A percentile compares a stretch with the other conserved stretches of the same genome.
Conservation (phyloP, 2,797 vertebrate species). For the Pseudocheirus occidentalis region DNA sequence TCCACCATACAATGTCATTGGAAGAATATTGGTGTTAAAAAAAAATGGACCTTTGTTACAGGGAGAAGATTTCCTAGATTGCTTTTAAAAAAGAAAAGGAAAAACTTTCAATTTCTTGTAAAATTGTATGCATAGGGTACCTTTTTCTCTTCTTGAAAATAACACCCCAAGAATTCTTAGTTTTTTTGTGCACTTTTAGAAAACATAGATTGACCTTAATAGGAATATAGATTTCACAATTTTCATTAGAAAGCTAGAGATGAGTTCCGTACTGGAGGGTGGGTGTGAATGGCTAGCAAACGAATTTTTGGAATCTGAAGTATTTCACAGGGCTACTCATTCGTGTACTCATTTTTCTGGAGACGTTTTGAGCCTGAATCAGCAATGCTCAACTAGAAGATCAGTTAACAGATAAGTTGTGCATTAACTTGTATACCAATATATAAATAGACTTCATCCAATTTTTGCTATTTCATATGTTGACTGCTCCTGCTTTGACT, state of each 20-base stretch:
- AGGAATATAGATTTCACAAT: background rate
- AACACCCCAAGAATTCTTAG: background rate
- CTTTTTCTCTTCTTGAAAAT: background rate
- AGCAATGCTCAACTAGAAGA: background rate
- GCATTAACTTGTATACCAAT: background rate
- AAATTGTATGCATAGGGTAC: background rate
- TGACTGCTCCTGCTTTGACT: background rate
- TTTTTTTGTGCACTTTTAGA: conserved; percentile 27
- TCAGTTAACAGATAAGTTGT: background rate
- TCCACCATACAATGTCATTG: background rate
- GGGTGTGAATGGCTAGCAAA: background rate
- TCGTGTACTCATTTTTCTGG: background rate
- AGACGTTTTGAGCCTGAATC: background rate
- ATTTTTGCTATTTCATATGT: background rate
- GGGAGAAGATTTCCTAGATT: background rate
- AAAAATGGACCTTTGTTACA: background rate
- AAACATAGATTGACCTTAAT: background rate
- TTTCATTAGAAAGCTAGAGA: background rate
- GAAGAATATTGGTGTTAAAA: background rate
- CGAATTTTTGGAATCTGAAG: background rate
- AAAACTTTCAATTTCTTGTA: conserved; percentile 29
- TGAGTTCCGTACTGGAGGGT: background rate
- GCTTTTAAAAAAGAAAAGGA: conserved; percentile 1
- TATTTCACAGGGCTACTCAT: background rate
- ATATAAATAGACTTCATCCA: background rate